A percentile compares a stretch with the other conserved stretches of the same genome.
Evolutionary conservation across 1,140 invertebrate species (phyloP).

Genomic region (Kradibia gibbosae): DNA sequence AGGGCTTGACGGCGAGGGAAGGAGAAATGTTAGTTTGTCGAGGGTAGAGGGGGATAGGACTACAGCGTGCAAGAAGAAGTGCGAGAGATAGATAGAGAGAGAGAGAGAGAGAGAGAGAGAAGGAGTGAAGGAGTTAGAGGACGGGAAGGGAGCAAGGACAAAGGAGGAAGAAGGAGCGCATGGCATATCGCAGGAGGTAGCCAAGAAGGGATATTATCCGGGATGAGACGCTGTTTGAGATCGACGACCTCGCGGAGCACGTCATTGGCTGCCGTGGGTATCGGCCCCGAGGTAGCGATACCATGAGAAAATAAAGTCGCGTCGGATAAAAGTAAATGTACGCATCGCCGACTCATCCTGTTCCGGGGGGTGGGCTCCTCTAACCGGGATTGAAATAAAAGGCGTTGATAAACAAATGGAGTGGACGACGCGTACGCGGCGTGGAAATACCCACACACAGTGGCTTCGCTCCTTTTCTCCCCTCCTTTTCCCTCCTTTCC

Average conservation of each 20-base stretch:
- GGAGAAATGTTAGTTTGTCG: too few species aligned
- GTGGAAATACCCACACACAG: background rate
- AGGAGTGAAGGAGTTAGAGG: background rate
- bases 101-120: background rate
- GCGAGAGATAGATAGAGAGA: too few species aligned
- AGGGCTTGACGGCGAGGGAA: background rate
- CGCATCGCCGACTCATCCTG: constrained; percentile 10
- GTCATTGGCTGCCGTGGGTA: constrained; percentile 36
- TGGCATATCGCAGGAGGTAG: background rate
- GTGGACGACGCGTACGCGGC: constrained; percentile 26
- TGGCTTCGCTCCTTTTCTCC: background rate
- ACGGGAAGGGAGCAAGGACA: background rate
- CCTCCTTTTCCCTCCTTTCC: background rate
- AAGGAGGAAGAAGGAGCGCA: background rate
- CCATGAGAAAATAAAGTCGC: constrained; percentile 44
- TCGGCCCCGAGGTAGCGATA: background rate
- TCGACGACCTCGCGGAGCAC: constrained; percentile 34
- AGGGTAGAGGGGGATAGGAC: too few species aligned
- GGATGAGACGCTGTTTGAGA: constrained; percentile 5
- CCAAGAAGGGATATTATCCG: background rate
- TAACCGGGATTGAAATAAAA: constrained; percentile 10
- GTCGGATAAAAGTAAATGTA: constrained; percentile 7
- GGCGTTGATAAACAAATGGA: constrained; percentile 30
- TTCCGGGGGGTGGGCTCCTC: background rate
- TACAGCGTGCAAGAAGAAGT: too few species aligned